A percentile compares a stretch with the other conserved stretches of the same genome.
Conservation (phyloP, 2,113 vertebrate species). For the Oreocharis arfaki region DNA sequence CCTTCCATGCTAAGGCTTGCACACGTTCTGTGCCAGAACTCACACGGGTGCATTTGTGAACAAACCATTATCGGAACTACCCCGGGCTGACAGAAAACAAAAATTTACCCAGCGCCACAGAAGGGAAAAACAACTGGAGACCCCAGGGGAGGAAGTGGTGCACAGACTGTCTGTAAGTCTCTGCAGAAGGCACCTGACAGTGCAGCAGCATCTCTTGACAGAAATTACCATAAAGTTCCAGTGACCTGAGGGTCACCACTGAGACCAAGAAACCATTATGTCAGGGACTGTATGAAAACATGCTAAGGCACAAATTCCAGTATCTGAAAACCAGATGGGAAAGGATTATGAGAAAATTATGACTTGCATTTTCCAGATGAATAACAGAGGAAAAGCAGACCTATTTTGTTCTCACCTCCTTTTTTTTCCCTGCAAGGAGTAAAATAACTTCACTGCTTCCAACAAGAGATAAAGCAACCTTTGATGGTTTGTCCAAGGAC, state of each 20-base stretch:
- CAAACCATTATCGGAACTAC: not conserved
- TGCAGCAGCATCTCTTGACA: not conserved
- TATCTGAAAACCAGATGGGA: not conserved
- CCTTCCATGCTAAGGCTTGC: not conserved
- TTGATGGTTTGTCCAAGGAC: not conserved
- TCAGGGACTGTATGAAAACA: not conserved
- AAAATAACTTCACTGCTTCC: not conserved
- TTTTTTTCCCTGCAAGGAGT: not conserved
- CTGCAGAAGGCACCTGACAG: not conserved
- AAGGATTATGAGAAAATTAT: not conserved
- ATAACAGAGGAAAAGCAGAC: not conserved
- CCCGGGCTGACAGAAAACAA: not conserved
- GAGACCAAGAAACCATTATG: not conserved
- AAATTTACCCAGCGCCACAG: accelerated
- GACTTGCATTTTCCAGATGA: not conserved
- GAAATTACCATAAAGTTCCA: not conserved
- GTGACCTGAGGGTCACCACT: accelerated
- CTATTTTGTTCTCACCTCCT: not conserved
- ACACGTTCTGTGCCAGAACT: not conserved
- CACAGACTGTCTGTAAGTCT: not conserved
- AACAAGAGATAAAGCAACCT: not conserved
- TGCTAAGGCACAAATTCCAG: not conserved
- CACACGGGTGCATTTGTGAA: not conserved
- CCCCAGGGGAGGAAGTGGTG: not conserved
- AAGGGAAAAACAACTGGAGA: not conserved